These are phyloP conservation scores for cat (Felis catus) DNA, from an alignment of 2,113 vertebrate genomes.

Conservation along the genomic window F.catus_Fca126_mat1.0 CM031412.1:36002501-36003000, in stretches of 20 bases:
- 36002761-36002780: constrained; percentile 19
- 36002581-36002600: background rate
- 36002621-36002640: background rate
- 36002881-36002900: constrained; percentile 72
- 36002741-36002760: background rate
- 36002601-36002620: background rate
- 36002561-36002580: background rate
- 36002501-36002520: background rate
- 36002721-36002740: background rate
- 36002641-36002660: background rate
- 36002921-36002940: constrained; percentile 72
- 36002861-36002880: constrained; percentile 62
- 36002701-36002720: background rate
- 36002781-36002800: background rate
- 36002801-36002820: constrained; percentile 50
- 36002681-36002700: constrained; percentile 9
- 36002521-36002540: background rate
- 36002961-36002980: constrained; percentile 50
- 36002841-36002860: constrained; percentile 43
- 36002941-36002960: constrained; percentile 67
- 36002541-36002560: background rate
- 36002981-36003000: constrained; percentile 38
- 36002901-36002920: constrained; percentile 75
- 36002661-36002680: background rate
- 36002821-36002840: constrained; percentile 58